Conservation (phyloP, 2,888 invertebrate genomes). For the Philonicus albiceps region DNA sequence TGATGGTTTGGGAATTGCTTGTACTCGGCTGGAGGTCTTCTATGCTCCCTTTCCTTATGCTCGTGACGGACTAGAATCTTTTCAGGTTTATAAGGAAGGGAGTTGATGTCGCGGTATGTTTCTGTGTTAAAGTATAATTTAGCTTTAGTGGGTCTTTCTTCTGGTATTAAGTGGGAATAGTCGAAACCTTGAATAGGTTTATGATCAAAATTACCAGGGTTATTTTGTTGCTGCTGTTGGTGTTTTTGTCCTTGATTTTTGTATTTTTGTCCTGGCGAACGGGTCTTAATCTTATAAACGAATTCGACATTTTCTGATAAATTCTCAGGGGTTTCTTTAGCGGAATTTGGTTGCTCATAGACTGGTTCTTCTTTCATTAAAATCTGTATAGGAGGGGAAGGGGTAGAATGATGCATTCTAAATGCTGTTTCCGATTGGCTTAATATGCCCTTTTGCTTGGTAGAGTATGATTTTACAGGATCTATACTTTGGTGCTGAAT, state of each 20-base stretch:
- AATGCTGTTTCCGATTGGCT: conserved; percentile 55
- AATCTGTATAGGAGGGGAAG: conserved; percentile 57
- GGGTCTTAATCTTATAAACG: conserved; percentile 60
- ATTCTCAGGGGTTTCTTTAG: conserved; percentile 53
- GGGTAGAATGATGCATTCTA: conserved; percentile 55
- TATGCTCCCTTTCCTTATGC: neutral
- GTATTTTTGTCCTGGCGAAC: conserved; percentile 53
- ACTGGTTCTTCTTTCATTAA: conserved; percentile 56
- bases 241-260: neutral
- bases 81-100: conserved; percentile 59
- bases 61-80: conserved; percentile 49
- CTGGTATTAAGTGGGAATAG: conserved; percentile 56
- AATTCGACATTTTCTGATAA: conserved; percentile 61
- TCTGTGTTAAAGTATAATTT: conserved; percentile 61
- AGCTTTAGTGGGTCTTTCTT: conserved; percentile 52
- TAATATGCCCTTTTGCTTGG: conserved; percentile 54
- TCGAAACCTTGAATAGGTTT: conserved; percentile 61
- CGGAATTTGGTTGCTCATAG: conserved; percentile 46
- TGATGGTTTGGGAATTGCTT: neutral
- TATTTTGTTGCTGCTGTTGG: neutral
- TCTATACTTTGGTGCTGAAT: conserved; percentile 11
- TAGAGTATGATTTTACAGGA: neutral
- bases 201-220: conserved; percentile 59
- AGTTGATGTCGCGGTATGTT: conserved; percentile 62
- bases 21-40: neutral